These are phyloP conservation scores for Saturnia japonica DNA, from an alignment of 2,888 invertebrate species.

Conservation along the genomic window DNA sequence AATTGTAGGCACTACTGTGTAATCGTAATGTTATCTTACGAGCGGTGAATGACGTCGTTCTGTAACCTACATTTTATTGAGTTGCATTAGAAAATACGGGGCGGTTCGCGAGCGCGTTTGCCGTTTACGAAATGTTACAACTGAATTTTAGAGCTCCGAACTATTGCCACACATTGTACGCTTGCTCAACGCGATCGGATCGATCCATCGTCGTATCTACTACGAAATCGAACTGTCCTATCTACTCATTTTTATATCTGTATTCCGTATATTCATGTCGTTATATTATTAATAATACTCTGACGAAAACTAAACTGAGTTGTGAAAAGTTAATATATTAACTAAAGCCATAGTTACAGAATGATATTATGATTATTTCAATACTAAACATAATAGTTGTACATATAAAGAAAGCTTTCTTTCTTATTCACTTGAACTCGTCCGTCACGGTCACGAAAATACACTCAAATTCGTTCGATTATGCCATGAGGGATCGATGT, in stretches of 20 bases:
- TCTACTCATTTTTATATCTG: conserved; percentile 27
- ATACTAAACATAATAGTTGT: neutral
- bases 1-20: neutral
- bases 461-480: conserved; percentile 7
- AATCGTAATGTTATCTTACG: conserved; percentile 18
- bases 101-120: conserved; percentile 73
- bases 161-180: conserved; percentile 64
- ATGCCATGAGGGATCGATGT: neutral
- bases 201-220: conserved; percentile 52
- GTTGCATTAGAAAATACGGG: conserved; percentile 77
- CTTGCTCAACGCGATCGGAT: conserved; percentile 70
- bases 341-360: neutral
- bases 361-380: neutral
- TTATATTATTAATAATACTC: neutral
- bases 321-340: neutral
- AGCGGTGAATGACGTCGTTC: conserved; percentile 40
- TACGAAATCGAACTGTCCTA: conserved; percentile 54
- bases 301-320: neutral
- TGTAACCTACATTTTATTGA: conserved; percentile 73
- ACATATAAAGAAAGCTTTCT: neutral
- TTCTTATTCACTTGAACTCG: neutral
- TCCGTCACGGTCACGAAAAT: conserved; percentile 12
- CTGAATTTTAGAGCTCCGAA: conserved; percentile 74
- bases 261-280: neutral
- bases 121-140: conserved; percentile 79